A percentile compares a stretch with the other conserved stretches of the same genome.
Conservation (phyloP, 2,888 invertebrate genomes). For the Tineola bisselliella region DNA sequence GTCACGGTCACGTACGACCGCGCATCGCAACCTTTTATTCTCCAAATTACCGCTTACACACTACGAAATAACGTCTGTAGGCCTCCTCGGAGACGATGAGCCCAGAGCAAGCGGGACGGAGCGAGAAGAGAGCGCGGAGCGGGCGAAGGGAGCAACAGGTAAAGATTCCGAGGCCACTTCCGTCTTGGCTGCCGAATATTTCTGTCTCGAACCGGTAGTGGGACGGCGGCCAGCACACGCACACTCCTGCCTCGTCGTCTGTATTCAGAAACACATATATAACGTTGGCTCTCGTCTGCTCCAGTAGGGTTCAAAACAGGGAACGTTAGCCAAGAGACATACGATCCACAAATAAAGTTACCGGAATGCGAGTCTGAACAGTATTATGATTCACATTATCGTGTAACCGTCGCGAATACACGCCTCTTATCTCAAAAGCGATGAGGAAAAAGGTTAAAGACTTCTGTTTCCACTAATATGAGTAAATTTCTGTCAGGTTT, state of each 20-base stretch:
- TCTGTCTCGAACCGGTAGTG: conserved; percentile 68
- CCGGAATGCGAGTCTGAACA: conserved; percentile 8
- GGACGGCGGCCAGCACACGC: conserved; percentile 58
- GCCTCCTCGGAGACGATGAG: conserved; percentile 30
- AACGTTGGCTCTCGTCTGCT: conserved; percentile 23
- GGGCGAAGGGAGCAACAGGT: conserved; percentile 68
- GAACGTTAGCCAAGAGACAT: conserved; percentile 20
- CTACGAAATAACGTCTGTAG: conserved; percentile 29
- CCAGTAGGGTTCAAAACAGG: conserved; percentile 19
- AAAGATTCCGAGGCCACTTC: conserved; percentile 69
- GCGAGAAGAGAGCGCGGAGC: conserved; percentile 40
- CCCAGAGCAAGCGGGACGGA: conserved; percentile 40
- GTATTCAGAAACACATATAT: conserved; percentile 24
- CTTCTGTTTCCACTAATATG: background rate
- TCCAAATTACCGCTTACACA: conserved; percentile 47
- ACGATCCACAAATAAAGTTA: conserved; percentile 14
- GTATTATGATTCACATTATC: conserved; percentile 23
- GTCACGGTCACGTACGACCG: conserved; percentile 58
- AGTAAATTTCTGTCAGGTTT: background rate
- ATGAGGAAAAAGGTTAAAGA: background rate
- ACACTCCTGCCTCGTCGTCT: conserved; percentile 22
- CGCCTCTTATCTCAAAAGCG: conserved; percentile 1
- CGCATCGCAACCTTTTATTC: conserved; percentile 55
- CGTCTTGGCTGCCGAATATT: conserved; percentile 69
- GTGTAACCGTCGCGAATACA: conserved; percentile 9